A percentile compares a stretch with the other conserved stretches of the same genome.
phyloP scores from a whole-genome alignment of 2,113 vertebrate species.

The Scortum barcoo region DNA sequence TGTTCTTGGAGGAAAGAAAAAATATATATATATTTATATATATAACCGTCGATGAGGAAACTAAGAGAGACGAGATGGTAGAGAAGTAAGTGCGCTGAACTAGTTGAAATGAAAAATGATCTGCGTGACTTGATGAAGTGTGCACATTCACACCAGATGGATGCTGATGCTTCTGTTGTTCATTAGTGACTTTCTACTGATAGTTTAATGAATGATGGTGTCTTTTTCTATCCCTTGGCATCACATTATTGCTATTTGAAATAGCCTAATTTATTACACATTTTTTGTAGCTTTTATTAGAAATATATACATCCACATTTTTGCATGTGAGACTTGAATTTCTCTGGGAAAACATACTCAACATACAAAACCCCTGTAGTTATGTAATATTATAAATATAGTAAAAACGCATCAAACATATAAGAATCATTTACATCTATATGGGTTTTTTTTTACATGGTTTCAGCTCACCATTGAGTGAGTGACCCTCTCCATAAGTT shows the following conservation, averaged over 20 bases:
- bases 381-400: neutral
- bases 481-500: slow-evolving; percentile 34
- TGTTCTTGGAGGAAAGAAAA: slow-evolving; percentile 7
- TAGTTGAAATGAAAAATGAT: slow-evolving; percentile 4
- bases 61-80: slow-evolving; percentile 76
- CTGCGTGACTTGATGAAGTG: slow-evolving; percentile 3
- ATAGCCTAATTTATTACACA: neutral
- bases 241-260: neutral
- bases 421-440: neutral
- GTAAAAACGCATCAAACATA: neutral
- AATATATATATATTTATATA: too few species aligned
- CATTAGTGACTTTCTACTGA: neutral
- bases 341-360: neutral
- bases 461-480: neutral
- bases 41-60: slow-evolving; percentile 70
- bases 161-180: neutral
- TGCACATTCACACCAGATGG: too few species aligned
- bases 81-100: slow-evolving; percentile 81
- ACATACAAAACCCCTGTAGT: neutral
- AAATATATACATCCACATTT: neutral
- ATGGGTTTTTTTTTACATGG: neutral
- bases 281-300: neutral
- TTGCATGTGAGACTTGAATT: neutral
- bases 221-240: neutral
- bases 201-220: neutral